Base-by-base conservation (phyloP, 2,797 vertebrate species). In the Etheostoma nigrum region DNA sequence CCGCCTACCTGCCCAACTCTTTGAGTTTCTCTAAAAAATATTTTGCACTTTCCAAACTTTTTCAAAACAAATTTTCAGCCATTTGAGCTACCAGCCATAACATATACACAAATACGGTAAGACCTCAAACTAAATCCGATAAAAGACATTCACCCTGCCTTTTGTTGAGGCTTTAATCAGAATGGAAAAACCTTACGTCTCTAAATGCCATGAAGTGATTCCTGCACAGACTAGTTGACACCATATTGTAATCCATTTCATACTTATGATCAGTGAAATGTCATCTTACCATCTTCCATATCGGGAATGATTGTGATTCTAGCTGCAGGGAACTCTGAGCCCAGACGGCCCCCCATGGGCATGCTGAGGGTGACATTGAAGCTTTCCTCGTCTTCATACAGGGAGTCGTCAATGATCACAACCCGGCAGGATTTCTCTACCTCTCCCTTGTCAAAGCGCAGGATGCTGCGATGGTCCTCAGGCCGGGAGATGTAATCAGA, bases 401-500 rank as follows among this genome's bases (percentile, higher is more conserved):
- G 85, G 6, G 98, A 99, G 87, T 99, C 98, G 6, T 99, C 98
- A 48, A 99, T 99, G 76, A 99, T 90, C 48, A 98, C 86, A 0
- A 99, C 77, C 0, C 96, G 95, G 79, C 98, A 99, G 52, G 75
- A 77, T 78, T 97, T 97, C 91, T 99, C 96, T 2, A 36, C 87
- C 86, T 99, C 97, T 0, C 94, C 97, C 85, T 94, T 96, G 92
- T 98, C 97, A 52, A 99, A 99, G 67, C 95, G 96, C 44, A 99
- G 74, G 45, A 97, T 4, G 21, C 98, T 97, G 93, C 89, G 95
- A 91, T 98, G 97, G 78, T 98, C 97, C 89, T 99, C 98, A 0
- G 96, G 94, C 75, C 97, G 93, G 53, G 97, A 97, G 90, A 99
- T 99, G 93, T 98, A 99, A 93, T 99, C 98, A 0, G 98, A 99